phyloP scores from a whole-genome alignment of 2,797 vertebrate genomes.

The Crenichthys baileyi region DNA sequence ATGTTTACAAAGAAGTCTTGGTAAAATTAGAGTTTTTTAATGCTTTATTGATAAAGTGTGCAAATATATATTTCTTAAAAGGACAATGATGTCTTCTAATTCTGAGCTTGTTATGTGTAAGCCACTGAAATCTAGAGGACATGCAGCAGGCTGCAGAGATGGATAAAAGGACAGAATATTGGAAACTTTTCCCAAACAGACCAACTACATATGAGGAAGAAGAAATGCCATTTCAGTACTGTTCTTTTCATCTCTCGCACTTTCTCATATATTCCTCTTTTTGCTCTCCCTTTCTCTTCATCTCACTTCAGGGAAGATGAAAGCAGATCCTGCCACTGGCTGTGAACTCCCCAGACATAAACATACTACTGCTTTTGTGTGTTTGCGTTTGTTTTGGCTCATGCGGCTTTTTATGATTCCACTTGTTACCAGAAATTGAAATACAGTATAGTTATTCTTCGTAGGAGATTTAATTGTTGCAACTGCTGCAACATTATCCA shows the following conservation, averaged over 20 bases:
- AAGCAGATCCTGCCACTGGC: constrained; percentile 45
- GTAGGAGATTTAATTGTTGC: neutral
- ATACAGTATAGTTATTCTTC: neutral
- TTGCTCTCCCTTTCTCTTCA: constrained; percentile 26
- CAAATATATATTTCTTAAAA: neutral
- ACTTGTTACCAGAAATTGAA: constrained; percentile 17
- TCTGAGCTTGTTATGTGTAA: neutral
- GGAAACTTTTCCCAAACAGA: constrained; percentile 17
- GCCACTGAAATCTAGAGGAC: neutral
- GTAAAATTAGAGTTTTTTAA: neutral
- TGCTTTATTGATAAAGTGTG: no score
- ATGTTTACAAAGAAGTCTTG: neutral
- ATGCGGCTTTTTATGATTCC: constrained; percentile 11
- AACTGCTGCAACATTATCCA: neutral
- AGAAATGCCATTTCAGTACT: constrained; percentile 39
- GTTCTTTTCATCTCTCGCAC: constrained; percentile 52
- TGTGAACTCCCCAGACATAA: constrained; percentile 40
- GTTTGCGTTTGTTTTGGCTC: neutral
- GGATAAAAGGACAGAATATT: neutral
- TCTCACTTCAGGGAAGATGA: constrained; percentile 58
- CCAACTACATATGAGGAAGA: constrained; percentile 27
- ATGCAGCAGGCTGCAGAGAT: neutral
- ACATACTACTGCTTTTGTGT: constrained; percentile 24
- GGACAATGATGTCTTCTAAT: neutral
- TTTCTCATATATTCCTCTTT: constrained; percentile 40